Percentiles rank a stretch among this genome's conserved stretches.
These are phyloP conservation scores for Hanleya hanleyi DNA, from an alignment of 2,888 invertebrate species.

Conservation along the genomic window DNA sequence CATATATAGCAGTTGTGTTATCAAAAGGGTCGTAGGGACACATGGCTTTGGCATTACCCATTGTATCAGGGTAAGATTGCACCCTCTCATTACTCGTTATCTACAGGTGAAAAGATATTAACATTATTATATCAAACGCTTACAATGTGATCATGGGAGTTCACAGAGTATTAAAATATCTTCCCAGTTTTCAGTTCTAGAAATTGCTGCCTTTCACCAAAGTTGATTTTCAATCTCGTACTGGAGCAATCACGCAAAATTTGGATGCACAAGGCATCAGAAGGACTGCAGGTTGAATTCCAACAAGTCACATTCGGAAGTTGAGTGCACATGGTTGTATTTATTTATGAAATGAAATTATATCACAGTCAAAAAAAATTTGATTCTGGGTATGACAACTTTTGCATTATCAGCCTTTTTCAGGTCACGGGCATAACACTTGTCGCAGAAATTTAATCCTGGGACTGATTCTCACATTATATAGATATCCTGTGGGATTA, in stretches of 20 bases:
- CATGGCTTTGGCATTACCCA: slow-evolving; percentile 35
- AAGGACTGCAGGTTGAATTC: too few species aligned
- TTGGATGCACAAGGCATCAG: too few species aligned
- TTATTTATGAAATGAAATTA: too few species aligned
- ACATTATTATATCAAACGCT: background rate
- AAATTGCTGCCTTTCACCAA: too few species aligned
- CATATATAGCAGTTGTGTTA: slow-evolving; percentile 50
- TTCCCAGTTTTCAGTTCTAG: too few species aligned
- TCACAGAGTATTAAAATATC: too few species aligned
- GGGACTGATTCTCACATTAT: slow-evolving; percentile 32
- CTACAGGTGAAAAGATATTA: background rate
- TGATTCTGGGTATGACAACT: too few species aligned
- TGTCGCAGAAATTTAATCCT: background rate
- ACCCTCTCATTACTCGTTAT: background rate
- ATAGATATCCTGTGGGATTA: slow-evolving; percentile 39
- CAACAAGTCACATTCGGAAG: background rate
- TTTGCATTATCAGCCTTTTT: too few species aligned
- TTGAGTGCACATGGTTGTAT: background rate
- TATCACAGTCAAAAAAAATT: too few species aligned
- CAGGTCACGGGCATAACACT: too few species aligned
- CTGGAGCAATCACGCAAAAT: too few species aligned
- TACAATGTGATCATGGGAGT: background rate
- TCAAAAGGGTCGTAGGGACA: slow-evolving; percentile 54
- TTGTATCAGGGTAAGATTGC: background rate
- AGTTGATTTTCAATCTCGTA: too few species aligned